Percentiles rank a stretch among this genome's conserved stretches.
Conservation (phyloP, 1,140 invertebrate species). For the Drosophila yakuba region DNA sequence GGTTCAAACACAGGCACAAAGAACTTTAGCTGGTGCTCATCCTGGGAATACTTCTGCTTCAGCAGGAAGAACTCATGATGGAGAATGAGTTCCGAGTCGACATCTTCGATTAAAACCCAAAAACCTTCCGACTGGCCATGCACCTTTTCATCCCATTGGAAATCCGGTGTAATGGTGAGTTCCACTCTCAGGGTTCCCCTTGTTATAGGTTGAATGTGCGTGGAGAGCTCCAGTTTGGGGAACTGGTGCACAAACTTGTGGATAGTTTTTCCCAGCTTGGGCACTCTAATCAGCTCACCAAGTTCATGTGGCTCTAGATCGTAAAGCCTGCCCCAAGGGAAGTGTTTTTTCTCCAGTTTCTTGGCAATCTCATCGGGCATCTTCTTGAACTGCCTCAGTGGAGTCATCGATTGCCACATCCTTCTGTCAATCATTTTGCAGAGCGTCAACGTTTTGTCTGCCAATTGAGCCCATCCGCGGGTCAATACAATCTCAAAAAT, state of each 20-base stretch:
- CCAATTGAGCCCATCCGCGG: conserved; percentile 98
- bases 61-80: conserved; percentile 99
- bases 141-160: conserved; percentile 99
- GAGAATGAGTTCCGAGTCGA: conserved; percentile 97
- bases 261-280: conserved; percentile 98
- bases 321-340: conserved; percentile 97
- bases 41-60: conserved; percentile 96
- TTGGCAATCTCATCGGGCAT: conserved; percentile 99
- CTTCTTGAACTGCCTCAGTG: conserved; percentile 98
- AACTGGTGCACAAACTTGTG: conserved; percentile 99
- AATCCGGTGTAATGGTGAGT: conserved; percentile 99
- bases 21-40: conserved; percentile 99
- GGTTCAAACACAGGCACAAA: conserved; percentile 99
- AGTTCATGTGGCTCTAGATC: conserved; percentile 99
- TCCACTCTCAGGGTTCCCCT: conserved; percentile 97
- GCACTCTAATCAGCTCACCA: conserved; percentile 97
- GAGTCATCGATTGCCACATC: conserved; percentile 99
- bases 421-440: conserved; percentile 99
- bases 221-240: conserved; percentile 96
- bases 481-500: conserved; percentile 97
- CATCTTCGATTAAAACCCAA: conserved; percentile 99
- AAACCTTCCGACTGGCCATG: conserved; percentile 98
- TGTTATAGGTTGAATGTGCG: conserved; percentile 99
- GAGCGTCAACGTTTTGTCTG: conserved; percentile 97
- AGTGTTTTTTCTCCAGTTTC: conserved; percentile 99